Evolutionary conservation across 2,888 invertebrate species (phyloP).

Genomic region (Emmelina monodactyla): DNA sequence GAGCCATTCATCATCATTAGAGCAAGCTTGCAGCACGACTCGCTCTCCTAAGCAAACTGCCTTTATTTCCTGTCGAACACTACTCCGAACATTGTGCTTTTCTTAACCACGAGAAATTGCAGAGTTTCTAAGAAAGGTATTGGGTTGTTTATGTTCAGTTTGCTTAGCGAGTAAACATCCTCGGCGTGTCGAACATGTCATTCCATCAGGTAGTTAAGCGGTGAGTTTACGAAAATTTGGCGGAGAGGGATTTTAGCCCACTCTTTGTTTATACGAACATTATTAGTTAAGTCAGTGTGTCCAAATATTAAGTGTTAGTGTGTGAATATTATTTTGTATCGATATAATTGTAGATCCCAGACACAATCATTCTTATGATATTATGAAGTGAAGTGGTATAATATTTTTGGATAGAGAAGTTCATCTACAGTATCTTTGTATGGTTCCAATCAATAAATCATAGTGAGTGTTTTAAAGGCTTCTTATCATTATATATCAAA

Average conservation of each 20-base stretch:
- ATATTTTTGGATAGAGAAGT: not conserved
- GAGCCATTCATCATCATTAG: conserved; percentile 28
- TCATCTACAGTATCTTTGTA: conserved; percentile 14
- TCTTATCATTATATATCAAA: conserved; percentile 22
- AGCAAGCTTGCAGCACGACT: conserved; percentile 47
- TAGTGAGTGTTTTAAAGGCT: conserved; percentile 36
- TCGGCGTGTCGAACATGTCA: conserved; percentile 49
- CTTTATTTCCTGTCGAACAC: not conserved
- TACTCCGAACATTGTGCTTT: no score
- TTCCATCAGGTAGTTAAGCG: conserved; percentile 60
- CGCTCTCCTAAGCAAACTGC: conserved; percentile 49
- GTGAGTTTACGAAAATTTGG: conserved; percentile 65
- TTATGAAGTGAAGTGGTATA: not conserved
- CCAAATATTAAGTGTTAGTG: conserved; percentile 46
- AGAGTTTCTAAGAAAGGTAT: not conserved
- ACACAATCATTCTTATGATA: not conserved
- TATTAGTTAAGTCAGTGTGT: conserved; percentile 47
- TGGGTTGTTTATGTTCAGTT: conserved; percentile 29
- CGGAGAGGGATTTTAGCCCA: conserved; percentile 66
- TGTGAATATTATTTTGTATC: conserved; percentile 28
- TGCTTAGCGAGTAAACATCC: conserved; percentile 48
- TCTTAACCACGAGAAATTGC: no score
- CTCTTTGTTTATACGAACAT: conserved; percentile 26
- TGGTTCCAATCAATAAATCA: conserved; percentile 21
- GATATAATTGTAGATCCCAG: conserved; percentile 20